A percentile compares a stretch with the other conserved stretches of the same genome.
phyloP scores from a whole-genome alignment of 2,888 invertebrate species.

The Nemoura dubitans region DNA sequence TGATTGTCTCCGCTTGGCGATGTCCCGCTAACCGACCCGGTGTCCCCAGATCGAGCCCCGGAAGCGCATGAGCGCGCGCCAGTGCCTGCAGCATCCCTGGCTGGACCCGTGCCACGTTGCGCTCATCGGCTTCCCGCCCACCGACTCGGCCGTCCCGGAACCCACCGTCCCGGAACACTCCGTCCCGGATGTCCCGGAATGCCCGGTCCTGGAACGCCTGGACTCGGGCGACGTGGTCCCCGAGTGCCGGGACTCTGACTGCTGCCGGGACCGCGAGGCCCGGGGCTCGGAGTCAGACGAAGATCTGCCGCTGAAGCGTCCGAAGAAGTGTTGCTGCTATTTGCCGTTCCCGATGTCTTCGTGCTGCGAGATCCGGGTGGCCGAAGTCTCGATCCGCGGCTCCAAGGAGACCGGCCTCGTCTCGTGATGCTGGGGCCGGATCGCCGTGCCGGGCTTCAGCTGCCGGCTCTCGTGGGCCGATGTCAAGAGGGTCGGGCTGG shows the following conservation, averaged over 20 bases:
- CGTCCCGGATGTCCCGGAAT: no score
- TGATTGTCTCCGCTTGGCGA: neutral
- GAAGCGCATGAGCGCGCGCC: constrained; percentile 86
- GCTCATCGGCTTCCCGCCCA: neutral
- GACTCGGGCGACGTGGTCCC: neutral
- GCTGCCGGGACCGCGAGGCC: neutral
- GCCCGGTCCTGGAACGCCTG: no score
- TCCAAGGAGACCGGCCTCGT: neutral
- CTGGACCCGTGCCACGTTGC: constrained; percentile 64
- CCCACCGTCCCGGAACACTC: no score
- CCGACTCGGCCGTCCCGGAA: neutral
- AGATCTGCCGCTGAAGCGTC: constrained; percentile 48
- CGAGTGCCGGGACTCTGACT: neutral
- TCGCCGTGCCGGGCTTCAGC: no score
- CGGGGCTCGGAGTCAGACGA: constrained; percentile 23
- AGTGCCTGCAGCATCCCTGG: constrained; percentile 93
- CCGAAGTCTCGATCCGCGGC: no score
- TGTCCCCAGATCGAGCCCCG: constrained; percentile 63
- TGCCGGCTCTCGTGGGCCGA: no score
- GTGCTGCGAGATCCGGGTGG: constrained; percentile 56
- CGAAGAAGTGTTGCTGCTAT: constrained; percentile 48
- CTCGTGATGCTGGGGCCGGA: neutral
- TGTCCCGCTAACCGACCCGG: neutral
- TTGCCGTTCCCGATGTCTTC: constrained; percentile 54
- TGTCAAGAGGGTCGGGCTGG: no score